Evolutionary conservation across 2,797 vertebrate genomes (phyloP).

Genomic region (Sylvia borin): DNA sequence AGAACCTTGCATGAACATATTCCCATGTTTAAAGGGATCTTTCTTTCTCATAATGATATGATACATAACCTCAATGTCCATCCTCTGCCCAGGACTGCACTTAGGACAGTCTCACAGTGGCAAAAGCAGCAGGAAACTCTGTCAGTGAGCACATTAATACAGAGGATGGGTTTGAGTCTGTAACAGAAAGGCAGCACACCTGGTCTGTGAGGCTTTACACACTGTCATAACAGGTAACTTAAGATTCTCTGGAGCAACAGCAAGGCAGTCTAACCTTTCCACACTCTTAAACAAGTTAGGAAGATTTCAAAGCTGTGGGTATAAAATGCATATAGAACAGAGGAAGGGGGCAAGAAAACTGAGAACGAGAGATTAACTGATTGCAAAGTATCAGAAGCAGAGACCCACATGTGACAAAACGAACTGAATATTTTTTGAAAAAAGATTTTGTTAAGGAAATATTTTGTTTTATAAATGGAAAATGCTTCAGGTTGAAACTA

Average conservation of each 20-base stretch:
- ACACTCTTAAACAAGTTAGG: not conserved
- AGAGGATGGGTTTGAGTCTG: not conserved
- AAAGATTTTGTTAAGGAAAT: slow-evolving; percentile 50
- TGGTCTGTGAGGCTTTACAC: not conserved
- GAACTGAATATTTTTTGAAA: slow-evolving; percentile 51
- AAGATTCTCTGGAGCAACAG: not conserved
- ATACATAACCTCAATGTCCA: not conserved
- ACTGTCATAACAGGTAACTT: not conserved
- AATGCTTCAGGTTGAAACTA: slow-evolving; percentile 64
- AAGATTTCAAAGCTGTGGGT: not conserved
- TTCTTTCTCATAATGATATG: not conserved
- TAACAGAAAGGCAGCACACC: not conserved
- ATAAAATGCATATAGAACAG: not conserved
- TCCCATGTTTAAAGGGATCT: not conserved
- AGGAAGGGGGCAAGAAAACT: slow-evolving; percentile 15
- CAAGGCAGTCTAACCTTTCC: not conserved
- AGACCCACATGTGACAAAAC: slow-evolving; percentile 1
- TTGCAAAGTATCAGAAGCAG: slow-evolving; percentile 65
- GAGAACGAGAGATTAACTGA: slow-evolving; percentile 52
- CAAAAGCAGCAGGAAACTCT: not conserved
- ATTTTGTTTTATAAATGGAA: slow-evolving; percentile 62
- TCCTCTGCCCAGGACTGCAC: not conserved
- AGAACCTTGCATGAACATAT: not conserved
- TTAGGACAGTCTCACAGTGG: not conserved
- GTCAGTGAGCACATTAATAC: not conserved